Conservation (phyloP, 2,888 invertebrate species). For the Mythimna impura region DNA sequence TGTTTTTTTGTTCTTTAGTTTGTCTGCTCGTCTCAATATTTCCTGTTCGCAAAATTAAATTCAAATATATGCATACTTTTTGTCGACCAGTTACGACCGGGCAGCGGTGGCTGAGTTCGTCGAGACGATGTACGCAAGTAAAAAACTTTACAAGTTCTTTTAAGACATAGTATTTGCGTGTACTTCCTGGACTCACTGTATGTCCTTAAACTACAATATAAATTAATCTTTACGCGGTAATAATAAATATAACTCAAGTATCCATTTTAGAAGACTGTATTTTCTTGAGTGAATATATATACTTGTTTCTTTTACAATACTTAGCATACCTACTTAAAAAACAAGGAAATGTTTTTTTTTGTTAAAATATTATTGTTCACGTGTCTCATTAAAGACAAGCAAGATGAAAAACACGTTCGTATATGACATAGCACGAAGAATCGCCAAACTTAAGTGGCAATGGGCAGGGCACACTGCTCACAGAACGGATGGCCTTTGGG, state of each 20-base stretch:
- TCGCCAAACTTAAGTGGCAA: too few species aligned
- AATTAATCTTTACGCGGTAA: slow-evolving; percentile 1
- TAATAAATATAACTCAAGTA: slow-evolving; percentile 9
- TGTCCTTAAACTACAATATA: slow-evolving; percentile 13
- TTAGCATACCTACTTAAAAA: not conserved
- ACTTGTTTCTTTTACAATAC: not conserved
- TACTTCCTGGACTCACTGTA: slow-evolving; percentile 75
- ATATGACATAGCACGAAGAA: too few species aligned
- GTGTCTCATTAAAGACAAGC: not conserved
- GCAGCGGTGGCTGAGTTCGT: slow-evolving; percentile 66
- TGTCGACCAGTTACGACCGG: slow-evolving; percentile 80
- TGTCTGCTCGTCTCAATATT: slow-evolving; percentile 81
- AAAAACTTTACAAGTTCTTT: slow-evolving; percentile 70
- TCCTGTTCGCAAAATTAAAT: slow-evolving; percentile 87
- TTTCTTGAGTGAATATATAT: not conserved
- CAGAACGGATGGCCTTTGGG: too few species aligned
- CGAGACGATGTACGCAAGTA: slow-evolving; percentile 62
- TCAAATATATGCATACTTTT: slow-evolving; percentile 89
- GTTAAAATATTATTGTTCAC: not conserved
- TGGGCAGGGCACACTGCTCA: too few species aligned
- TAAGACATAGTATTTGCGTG: slow-evolving; percentile 62
- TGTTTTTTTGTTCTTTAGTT: slow-evolving; percentile 69
- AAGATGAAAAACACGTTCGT: not conserved
- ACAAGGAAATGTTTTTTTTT: slow-evolving; percentile 1
- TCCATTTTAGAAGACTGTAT: not conserved